Evolutionary conservation across 2,113 vertebrate species (phyloP).

Genomic region (Alaudala cheleensis): DNA sequence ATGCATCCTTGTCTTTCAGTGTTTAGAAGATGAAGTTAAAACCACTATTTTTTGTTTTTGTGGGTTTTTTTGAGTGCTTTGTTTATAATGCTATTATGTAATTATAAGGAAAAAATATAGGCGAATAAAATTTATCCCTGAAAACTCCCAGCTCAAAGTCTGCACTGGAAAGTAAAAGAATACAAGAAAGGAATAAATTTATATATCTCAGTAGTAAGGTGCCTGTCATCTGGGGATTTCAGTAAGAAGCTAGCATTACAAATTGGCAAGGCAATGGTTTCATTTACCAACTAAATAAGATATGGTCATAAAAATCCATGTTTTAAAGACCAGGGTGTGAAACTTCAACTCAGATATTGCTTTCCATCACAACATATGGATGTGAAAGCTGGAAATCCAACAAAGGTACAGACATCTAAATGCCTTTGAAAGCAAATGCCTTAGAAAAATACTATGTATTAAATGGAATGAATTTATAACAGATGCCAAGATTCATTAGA

Average conservation of each 20-base stretch:
- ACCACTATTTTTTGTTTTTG: neutral
- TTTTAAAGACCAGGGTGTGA: slow-evolving; percentile 49
- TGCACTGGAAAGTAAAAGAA: neutral
- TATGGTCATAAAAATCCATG: slow-evolving; percentile 19
- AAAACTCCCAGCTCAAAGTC: neutral
- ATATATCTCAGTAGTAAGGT: neutral
- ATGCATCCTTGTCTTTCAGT: neutral
- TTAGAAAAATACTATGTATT: slow-evolving; percentile 64
- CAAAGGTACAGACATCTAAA: slow-evolving; percentile 54
- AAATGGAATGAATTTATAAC: slow-evolving; percentile 69
- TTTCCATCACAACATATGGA: slow-evolving; percentile 53
- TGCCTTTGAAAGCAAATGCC: slow-evolving; percentile 56
- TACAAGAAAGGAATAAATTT: neutral
- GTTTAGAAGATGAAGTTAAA: neutral
- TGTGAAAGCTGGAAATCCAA: slow-evolving; percentile 59
- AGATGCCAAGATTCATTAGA: slow-evolving; percentile 69
- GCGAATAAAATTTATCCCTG: neutral
- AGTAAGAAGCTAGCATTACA: neutral
- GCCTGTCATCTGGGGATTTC: slow-evolving; percentile 1
- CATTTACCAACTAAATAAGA: slow-evolving; percentile 37
- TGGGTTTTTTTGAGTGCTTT: neutral
- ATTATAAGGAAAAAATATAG: neutral
- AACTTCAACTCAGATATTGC: slow-evolving; percentile 41
- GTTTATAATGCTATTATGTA: neutral
- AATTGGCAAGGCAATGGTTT: slow-evolving; percentile 26